phyloP scores from a whole-genome alignment of 2,113 vertebrate species.

The Catharus fuscescens region DNA sequence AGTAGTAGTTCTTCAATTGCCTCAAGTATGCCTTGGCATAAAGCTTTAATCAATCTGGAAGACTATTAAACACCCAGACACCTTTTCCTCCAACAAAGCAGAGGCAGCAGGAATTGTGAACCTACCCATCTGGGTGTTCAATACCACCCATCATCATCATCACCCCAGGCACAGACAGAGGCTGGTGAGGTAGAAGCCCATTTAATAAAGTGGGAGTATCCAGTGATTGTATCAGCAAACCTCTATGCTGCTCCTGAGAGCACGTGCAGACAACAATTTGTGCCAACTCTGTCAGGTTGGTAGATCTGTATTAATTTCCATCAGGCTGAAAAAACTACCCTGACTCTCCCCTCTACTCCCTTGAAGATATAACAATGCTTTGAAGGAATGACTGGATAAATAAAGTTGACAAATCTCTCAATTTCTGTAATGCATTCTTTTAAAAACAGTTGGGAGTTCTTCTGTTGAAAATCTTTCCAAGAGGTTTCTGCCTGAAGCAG shows the following conservation, averaged over 20 bases:
- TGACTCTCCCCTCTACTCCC: background rate
- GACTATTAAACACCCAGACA: background rate
- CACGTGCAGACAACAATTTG: background rate
- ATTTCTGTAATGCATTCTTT: conserved; percentile 2
- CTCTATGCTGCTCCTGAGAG: background rate
- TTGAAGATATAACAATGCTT: background rate
- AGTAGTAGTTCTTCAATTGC: background rate
- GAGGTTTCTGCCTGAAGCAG: conserved; percentile 14
- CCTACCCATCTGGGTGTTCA: background rate
- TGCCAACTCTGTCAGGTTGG: background rate
- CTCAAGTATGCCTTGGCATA: background rate
- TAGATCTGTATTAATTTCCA: background rate
- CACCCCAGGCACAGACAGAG: conserved; percentile 14
- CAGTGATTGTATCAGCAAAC: conserved; percentile 24
- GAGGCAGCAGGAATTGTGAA: background rate
- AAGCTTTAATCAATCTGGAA: background rate
- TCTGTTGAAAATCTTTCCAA: conserved; percentile 7
- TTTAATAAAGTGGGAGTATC: background rate
- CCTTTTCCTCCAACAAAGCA: background rate
- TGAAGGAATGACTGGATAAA: conserved; percentile 12
- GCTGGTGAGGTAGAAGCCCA: background rate
- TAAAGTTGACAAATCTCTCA: conserved; percentile 19
- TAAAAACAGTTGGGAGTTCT: background rate
- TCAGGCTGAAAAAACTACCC: background rate
- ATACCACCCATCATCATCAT: background rate